These are phyloP conservation scores for Hemibagrus guttatus DNA, from an alignment of 2,797 vertebrate species.

Conservation along the genomic window DNA sequence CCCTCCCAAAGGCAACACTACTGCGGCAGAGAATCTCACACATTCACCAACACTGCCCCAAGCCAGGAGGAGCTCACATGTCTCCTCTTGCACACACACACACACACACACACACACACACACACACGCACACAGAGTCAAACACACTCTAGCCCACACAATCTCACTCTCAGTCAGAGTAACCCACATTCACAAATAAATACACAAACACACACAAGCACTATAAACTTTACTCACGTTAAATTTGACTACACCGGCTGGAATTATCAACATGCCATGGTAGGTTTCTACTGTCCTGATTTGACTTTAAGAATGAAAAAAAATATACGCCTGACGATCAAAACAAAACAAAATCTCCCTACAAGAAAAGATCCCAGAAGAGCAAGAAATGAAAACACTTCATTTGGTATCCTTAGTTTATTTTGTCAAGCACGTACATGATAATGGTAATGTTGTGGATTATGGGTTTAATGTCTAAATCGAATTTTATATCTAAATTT, in stretches of 20 bases:
- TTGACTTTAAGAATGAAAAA: background rate
- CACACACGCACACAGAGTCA: slow-evolving; percentile 59
- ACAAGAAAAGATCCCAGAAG: background rate
- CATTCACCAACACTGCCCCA: slow-evolving; percentile 67
- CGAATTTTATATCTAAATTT: background rate
- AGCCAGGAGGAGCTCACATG: slow-evolving; percentile 68
- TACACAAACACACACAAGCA: slow-evolving; percentile 25
- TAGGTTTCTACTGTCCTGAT: background rate
- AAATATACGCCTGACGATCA: background rate
- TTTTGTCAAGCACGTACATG: background rate
- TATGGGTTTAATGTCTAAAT: background rate
- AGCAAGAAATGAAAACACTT: background rate
- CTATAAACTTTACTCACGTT: slow-evolving; percentile 15
- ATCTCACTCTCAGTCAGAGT: slow-evolving; percentile 28
- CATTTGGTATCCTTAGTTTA: background rate
- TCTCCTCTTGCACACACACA: slow-evolving; percentile 66
- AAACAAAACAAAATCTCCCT: background rate
- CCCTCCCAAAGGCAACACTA: slow-evolving; percentile 58
- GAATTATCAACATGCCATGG: background rate
- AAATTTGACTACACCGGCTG: background rate
- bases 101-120: slow-evolving; percentile 62
- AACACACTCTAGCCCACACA: slow-evolving; percentile 23
- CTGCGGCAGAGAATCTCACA: slow-evolving; percentile 71
- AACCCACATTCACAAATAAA: slow-evolving; percentile 61
- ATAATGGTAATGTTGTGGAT: background rate